Conservation (phyloP, 2,113 vertebrate genomes). For the Mastomys coucha region DNA sequence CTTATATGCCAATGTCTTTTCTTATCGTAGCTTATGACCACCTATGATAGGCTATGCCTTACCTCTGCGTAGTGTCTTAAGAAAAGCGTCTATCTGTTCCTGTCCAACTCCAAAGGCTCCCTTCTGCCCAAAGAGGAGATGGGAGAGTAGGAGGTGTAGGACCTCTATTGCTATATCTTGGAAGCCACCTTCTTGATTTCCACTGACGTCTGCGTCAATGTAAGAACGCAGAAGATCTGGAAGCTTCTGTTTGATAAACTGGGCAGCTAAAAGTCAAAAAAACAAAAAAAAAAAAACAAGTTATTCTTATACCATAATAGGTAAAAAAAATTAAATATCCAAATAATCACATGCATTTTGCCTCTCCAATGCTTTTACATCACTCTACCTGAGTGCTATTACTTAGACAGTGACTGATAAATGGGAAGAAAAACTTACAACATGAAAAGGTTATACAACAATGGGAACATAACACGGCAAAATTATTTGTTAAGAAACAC, state of each 20-base stretch:
- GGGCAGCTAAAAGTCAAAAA: slow-evolving; percentile 88
- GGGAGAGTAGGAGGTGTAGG: slow-evolving; percentile 99
- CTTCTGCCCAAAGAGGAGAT: slow-evolving; percentile 99
- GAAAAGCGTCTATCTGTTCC: slow-evolving; percentile 99
- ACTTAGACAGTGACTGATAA: background rate
- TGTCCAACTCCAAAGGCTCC: slow-evolving; percentile 99
- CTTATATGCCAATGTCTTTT: background rate
- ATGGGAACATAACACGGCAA: background rate
- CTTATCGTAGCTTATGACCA: background rate
- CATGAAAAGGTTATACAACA: slow-evolving; percentile 24
- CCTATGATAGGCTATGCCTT: slow-evolving; percentile 30
- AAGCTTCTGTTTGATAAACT: slow-evolving; percentile 99
- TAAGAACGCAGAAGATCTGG: slow-evolving; percentile 99
- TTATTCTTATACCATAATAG: background rate
- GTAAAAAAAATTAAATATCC: slow-evolving; percentile 32
- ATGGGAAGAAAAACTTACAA: background rate
- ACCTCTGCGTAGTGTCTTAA: slow-evolving; percentile 99
- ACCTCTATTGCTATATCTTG: slow-evolving; percentile 99
- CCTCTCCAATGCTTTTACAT: background rate
- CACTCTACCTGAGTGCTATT: background rate
- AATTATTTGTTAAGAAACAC: background rate
- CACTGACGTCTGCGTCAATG: slow-evolving; percentile 98
- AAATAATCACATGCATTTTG: background rate
- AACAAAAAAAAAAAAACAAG: slow-evolving; percentile 20
- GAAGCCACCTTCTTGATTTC: slow-evolving; percentile 99